Evolutionary conservation across 1,140 invertebrate species (phyloP), one percentile per base, ranked within the genome.

Genomic region (Solenopsis fugax): DNA sequence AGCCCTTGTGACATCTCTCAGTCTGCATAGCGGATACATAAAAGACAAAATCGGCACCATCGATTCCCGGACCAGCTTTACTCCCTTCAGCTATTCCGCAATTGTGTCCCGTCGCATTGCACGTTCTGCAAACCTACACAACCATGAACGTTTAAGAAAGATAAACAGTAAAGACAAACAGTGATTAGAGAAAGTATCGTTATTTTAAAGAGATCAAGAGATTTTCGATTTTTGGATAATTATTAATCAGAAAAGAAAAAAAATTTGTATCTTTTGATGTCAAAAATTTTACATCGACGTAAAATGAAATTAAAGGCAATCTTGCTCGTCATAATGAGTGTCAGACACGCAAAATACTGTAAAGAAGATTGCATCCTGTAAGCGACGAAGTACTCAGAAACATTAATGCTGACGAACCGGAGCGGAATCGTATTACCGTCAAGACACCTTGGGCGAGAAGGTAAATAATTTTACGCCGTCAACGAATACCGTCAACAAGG

Each of bases 11-110:
- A 95, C 99, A 99, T 37, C 99, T 96, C 90, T 98, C 97, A 0
- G 99, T 99, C 92, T 99, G 97, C 92, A 98, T 97, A 0, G 99
- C 98, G 18, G 98, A 99, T 13, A 99, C 98, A 94, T 99, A 99
- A 90, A 99, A 97, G 12, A 99, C 97, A 95, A 99, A 99, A 95
- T 99, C 99, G 0, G 98, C 97, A 88, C 98, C 97, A 64, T 96
- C 95, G 29, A 99, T 98, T 0, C 99, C 98, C 7, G 94, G 92
- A 73, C 97, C 96, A 2, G 96, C 96, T 18, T 95, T 95, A 65
- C 94, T 95, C 0, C 95, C 95, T 75, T 94, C 93, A 10, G 94
- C 94, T 50, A 95, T 95, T 18, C 97, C 95, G 92, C 98, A 99
- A 92, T 97, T 96, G 92, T 97, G 97, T 0, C 98, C 98, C 0